These are phyloP conservation scores for Drosophila mimica DNA, from an alignment of 2,888 invertebrate species.

Conservation along the genomic window DNA sequence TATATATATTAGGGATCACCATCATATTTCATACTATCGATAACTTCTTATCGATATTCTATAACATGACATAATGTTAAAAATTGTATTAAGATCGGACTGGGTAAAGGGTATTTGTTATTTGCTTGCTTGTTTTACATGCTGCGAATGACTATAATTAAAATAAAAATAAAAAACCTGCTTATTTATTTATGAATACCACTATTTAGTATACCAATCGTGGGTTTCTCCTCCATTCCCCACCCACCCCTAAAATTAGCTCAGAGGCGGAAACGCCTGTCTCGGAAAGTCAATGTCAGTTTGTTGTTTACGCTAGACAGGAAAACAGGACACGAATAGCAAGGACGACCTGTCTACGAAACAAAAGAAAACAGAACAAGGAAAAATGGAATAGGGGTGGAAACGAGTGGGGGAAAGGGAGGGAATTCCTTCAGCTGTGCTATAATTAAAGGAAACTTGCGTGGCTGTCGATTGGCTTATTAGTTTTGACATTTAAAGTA, in stretches of 20 bases:
- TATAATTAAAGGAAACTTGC: constrained; percentile 48
- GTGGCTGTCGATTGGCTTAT: constrained; percentile 47
- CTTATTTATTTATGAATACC: background rate
- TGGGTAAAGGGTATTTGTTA: background rate
- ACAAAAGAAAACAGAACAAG: background rate
- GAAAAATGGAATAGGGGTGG: background rate
- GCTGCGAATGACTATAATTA: background rate
- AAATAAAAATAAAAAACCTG: background rate
- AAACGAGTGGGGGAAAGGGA: background rate
- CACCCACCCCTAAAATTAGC: background rate
- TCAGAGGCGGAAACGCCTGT: background rate
- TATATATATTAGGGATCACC: too few relatives aligned
- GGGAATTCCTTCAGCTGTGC: constrained; percentile 1
- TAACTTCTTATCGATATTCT: background rate
- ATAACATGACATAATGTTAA: background rate
- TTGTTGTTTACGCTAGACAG: constrained; percentile 1
- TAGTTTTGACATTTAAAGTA: constrained; percentile 52
- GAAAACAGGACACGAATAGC: background rate
- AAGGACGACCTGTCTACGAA: background rate
- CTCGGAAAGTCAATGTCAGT: background rate
- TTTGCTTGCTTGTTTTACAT: background rate
- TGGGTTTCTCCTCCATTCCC: background rate
- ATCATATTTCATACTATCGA: background rate
- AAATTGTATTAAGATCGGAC: background rate
- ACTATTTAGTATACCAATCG: background rate